Conservation (phyloP, 2,888 invertebrate species). For the Cosmia trapezina region DNA sequence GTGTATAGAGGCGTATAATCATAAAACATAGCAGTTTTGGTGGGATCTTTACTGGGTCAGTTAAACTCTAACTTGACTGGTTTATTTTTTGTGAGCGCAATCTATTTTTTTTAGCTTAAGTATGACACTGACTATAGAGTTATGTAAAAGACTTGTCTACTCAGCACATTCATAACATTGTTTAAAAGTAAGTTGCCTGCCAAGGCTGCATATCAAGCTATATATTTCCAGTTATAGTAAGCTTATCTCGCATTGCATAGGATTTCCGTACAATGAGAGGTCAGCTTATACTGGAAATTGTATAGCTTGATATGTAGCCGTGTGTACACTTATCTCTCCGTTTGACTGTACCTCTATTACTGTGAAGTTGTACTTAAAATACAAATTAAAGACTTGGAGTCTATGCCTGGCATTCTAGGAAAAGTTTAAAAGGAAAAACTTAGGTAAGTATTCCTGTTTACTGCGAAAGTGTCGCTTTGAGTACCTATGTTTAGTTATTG, state of each 20-base stretch:
- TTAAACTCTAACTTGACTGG: neutral
- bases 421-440: slow-evolving; percentile 3
- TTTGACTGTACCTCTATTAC: slow-evolving; percentile 11
- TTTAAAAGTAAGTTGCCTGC: too few relatives aligned
- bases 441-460: neutral
- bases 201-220: neutral
- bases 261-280: too few relatives aligned
- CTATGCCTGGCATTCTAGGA: neutral
- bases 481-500: neutral
- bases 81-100: neutral
- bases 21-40: too few relatives aligned
- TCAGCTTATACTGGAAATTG: too few relatives aligned
- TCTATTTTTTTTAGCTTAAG: neutral
- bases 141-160: neutral
- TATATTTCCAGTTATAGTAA: too few relatives aligned
- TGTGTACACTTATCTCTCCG: neutral
- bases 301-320: too few relatives aligned
- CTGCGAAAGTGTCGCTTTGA: neutral
- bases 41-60: neutral
- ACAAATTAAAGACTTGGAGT: slow-evolving; percentile 12
- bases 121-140: neutral
- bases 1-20: too few relatives aligned
- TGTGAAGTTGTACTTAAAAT: slow-evolving; percentile 3
- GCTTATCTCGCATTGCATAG: too few relatives aligned
- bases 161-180: neutral